These are phyloP conservation scores for Aplysina aerophoba DNA, from an alignment of 37 sponge, comb jelly and placozoan species.

Conservation along the genomic window DNA sequence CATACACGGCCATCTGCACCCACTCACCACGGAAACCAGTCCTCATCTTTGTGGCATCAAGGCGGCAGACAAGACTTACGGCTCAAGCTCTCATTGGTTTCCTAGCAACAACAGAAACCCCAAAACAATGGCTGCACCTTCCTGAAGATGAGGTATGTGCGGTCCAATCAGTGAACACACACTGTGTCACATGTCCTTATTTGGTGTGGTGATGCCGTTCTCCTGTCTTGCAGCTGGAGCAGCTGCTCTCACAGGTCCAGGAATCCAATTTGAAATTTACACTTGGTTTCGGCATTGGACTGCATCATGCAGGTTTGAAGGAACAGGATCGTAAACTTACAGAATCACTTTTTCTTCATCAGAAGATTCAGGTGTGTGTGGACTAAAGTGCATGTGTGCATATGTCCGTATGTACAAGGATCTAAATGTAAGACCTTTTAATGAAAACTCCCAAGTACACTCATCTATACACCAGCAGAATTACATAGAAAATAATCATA, in stretches of 20 bases:
- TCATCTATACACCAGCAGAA: too few species aligned
- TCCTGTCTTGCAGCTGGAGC: slow-evolving; percentile 57
- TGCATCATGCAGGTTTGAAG: slow-evolving; percentile 97
- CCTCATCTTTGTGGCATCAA: slow-evolving; percentile 95
- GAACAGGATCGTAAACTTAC: slow-evolving; percentile 90
- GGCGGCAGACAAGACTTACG: slow-evolving; percentile 97
- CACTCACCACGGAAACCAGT: slow-evolving; percentile 94
- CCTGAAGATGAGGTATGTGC: slow-evolving; percentile 67
- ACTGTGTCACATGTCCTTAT: neutral
- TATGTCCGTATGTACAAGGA: too few species aligned
- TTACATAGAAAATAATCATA: too few species aligned
- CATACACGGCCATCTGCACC: slow-evolving; percentile 87
- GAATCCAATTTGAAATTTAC: slow-evolving; percentile 88
- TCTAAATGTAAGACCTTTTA: too few species aligned
- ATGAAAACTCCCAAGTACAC: too few species aligned
- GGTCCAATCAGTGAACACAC: neutral
- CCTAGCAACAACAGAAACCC: slow-evolving; percentile 69
- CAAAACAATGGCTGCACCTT: slow-evolving; percentile 98
- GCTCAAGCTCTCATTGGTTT: slow-evolving; percentile 92
- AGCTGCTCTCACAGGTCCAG: slow-evolving; percentile 46
- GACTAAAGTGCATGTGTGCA: neutral
- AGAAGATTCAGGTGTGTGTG: slow-evolving; percentile 88
- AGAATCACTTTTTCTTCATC: slow-evolving; percentile 92
- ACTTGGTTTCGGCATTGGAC: slow-evolving; percentile 93
- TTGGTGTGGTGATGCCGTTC: neutral